Conservation (phyloP, 2,888 invertebrate genomes). For the Idaea straminata region DNA sequence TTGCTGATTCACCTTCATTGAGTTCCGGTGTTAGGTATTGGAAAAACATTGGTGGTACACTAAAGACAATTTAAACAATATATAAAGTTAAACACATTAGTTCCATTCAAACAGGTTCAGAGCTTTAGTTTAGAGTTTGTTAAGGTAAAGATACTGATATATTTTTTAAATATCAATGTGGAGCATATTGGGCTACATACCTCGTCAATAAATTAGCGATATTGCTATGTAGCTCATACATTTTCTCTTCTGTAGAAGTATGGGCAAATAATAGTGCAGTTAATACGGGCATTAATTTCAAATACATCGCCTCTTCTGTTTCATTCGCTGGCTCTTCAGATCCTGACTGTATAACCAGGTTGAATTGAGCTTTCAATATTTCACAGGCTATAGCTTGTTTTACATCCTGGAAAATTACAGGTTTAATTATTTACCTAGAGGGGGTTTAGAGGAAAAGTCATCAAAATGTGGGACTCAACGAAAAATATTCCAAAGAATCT, state of each 20-base stretch:
- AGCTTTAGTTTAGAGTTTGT: too few species aligned
- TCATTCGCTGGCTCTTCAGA: constrained; percentile 71
- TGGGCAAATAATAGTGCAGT: constrained; percentile 84
- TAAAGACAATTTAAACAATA: constrained; percentile 43
- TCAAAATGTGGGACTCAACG: too few species aligned
- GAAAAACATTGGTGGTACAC: constrained; percentile 88
- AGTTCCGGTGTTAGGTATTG: constrained; percentile 83
- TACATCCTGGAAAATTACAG: constrained; percentile 63
- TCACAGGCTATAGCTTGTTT: constrained; percentile 85
- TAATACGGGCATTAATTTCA: constrained; percentile 86
- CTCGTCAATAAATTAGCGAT: constrained; percentile 90
- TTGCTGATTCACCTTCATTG: constrained; percentile 67
- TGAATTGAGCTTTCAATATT: constrained; percentile 89
- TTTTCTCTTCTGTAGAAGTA: constrained; percentile 79
- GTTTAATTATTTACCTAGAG: constrained; percentile 2
- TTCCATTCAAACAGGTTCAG: too few species aligned
- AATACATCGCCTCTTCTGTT: constrained; percentile 85
- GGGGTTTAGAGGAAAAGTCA: too few species aligned
- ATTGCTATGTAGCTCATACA: constrained; percentile 87
- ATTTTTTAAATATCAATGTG: too few species aligned
- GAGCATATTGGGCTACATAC: constrained; percentile 35
- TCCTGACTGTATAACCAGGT: constrained; percentile 81
- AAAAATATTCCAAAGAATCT: too few species aligned
- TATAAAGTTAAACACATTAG: too few species aligned
- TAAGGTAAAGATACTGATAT: too few species aligned